Conservation (phyloP, 2,113 vertebrate species). For the Pungitius pungitius region DNA sequence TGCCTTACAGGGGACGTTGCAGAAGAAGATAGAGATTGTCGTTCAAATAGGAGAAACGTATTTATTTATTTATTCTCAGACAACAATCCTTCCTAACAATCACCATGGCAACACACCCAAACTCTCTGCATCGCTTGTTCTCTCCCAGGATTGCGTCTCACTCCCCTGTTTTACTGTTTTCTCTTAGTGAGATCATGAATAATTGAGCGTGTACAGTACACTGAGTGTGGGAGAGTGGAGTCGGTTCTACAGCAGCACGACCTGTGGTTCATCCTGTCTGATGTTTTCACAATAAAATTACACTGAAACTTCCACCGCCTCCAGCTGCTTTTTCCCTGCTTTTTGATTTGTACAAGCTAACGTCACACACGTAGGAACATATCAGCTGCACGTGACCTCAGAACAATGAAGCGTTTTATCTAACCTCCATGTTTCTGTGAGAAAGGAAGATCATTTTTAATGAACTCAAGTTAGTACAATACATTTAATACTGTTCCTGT, state of each 20-base stretch:
- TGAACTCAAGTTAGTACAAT: background rate
- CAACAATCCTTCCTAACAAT: slow-evolving; percentile 19
- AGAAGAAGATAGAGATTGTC: slow-evolving; percentile 12
- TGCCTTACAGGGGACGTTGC: slow-evolving; percentile 41
- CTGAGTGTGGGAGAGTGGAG: slow-evolving; percentile 20
- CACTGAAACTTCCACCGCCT: slow-evolving; percentile 41
- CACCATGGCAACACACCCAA: slow-evolving; percentile 57
- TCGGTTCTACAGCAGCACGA: slow-evolving; percentile 29
- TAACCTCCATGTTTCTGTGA: background rate
- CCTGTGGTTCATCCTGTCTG: slow-evolving; percentile 53
- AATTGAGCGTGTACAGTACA: slow-evolving; percentile 45
- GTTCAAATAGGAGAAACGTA: slow-evolving; percentile 31
- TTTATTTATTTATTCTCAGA: slow-evolving; percentile 73
- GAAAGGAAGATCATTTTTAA: background rate
- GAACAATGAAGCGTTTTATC: background rate
- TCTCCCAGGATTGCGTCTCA: slow-evolving; percentile 24
- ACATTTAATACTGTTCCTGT: background rate
- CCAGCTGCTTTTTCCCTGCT: background rate
- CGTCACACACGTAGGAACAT: background rate
- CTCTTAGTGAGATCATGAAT: slow-evolving; percentile 42
- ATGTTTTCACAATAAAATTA: slow-evolving; percentile 73
- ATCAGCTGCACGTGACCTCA: background rate
- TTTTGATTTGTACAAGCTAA: slow-evolving; percentile 1
- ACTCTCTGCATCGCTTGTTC: slow-evolving; percentile 11
- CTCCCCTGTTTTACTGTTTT: slow-evolving; percentile 11